These are phyloP conservation scores for Enteromius trimaculatus DNA, from an alignment of 2,797 vertebrate species.

Conservation along the genomic window DNA sequence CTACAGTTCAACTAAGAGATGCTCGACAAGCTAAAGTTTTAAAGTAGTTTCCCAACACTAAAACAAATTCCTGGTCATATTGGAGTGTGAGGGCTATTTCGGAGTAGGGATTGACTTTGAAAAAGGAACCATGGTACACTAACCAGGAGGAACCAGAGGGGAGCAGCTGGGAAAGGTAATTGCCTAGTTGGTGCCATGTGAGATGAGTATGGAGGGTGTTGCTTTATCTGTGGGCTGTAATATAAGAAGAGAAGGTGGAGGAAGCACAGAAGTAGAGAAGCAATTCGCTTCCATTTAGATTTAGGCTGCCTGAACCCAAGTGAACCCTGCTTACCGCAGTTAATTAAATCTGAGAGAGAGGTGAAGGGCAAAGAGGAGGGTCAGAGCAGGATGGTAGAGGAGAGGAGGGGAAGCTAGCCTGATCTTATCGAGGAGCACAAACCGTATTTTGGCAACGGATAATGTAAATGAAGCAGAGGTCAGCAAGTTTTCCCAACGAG, in stretches of 20 bases:
- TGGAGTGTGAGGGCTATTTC: conserved; percentile 8
- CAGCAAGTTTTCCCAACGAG: conserved; percentile 47
- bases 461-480: conserved; percentile 57
- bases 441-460: conserved; percentile 51
- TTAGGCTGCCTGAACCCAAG: conserved; percentile 62
- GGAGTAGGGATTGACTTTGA: background rate
- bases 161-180: conserved; percentile 57
- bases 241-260: conserved; percentile 36
- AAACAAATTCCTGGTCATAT: background rate
- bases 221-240: conserved; percentile 56
- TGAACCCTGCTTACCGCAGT: conserved; percentile 57
- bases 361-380: conserved; percentile 62
- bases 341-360: conserved; percentile 68
- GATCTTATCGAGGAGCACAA: conserved; percentile 54
- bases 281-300: conserved; percentile 65
- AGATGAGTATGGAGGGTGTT: conserved; percentile 52
- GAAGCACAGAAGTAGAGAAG: conserved; percentile 52
- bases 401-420: conserved; percentile 52
- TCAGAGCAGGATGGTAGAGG: conserved; percentile 20
- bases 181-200: conserved; percentile 44
- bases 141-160: conserved; percentile 49
- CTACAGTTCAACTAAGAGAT: background rate
- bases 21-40: background rate
- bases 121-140: conserved; percentile 41
- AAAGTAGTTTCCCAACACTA: conserved; percentile 13